Percentiles rank a stretch among this genome's conserved stretches.
These are phyloP conservation scores for Naja naja DNA, from an alignment of 2,113 vertebrate genomes.

Conservation along the genomic window DNA sequence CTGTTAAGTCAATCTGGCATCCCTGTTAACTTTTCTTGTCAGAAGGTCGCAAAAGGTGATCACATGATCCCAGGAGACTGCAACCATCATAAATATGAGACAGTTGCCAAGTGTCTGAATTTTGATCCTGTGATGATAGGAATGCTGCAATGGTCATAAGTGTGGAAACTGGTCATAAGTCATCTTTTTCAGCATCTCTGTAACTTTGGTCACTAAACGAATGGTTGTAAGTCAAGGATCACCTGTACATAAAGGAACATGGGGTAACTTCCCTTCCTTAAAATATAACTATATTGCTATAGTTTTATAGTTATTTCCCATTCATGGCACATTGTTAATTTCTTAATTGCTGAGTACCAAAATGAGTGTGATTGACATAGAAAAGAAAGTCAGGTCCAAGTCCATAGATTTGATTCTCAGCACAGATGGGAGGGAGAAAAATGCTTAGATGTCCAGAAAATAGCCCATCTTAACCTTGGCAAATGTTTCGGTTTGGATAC, in stretches of 20 bases:
- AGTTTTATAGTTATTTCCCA: not conserved
- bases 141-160: not conserved
- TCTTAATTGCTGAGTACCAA: not conserved
- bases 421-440: conserved; percentile 22
- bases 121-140: not conserved
- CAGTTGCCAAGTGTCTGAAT: not conserved
- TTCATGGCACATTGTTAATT: not conserved
- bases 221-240: not conserved
- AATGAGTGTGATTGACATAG: not conserved
- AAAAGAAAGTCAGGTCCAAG: not conserved
- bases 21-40: not conserved
- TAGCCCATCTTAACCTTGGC: conserved; percentile 42
- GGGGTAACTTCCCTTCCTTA: not conserved
- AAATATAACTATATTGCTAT: not conserved
- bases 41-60: not conserved
- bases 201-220: not conserved
- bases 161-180: not conserved
- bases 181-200: not conserved
- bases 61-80: not conserved
- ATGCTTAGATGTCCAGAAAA: conserved; percentile 23
- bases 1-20: not conserved
- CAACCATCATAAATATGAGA: not conserved
- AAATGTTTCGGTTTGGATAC: conserved; percentile 57
- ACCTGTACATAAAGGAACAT: not conserved
- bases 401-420: not conserved